A percentile compares a stretch with the other conserved stretches of the same genome.
These are phyloP conservation scores for Sinella curviseta DNA, from an alignment of 1,140 invertebrate genomes.

Conservation along the genomic window DNA sequence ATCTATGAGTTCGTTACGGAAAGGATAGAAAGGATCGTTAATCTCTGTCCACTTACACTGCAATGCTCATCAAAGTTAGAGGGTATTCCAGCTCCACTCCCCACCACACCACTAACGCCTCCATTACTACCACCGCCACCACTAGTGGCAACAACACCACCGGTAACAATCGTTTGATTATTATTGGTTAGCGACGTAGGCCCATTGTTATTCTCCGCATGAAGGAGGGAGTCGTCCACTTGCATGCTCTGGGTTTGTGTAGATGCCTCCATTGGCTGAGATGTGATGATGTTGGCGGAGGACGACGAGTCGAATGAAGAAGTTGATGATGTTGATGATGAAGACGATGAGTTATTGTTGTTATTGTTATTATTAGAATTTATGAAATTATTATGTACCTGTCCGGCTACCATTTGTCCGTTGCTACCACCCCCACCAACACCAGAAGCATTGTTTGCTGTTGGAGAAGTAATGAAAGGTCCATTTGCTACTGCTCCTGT, in stretches of 20 bases:
- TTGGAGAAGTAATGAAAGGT: background rate
- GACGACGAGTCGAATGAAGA: background rate
- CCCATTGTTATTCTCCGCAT: background rate
- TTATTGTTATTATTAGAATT: slow-evolving; percentile 15
- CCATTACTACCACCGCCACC: background rate
- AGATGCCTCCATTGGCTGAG: slow-evolving; percentile 42
- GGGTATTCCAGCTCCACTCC: slow-evolving; percentile 10
- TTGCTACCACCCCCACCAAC: background rate
- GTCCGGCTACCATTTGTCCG: background rate
- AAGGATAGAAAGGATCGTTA: slow-evolving; percentile 26
- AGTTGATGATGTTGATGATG: background rate
- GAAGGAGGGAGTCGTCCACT: background rate
- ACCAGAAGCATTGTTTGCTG: background rate
- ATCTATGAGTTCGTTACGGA: too few species aligned
- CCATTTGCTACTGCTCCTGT: background rate
- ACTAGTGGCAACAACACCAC: background rate
- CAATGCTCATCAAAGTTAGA: slow-evolving; percentile 38
- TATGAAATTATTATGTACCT: slow-evolving; percentile 12
- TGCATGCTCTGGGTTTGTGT: slow-evolving; percentile 32
- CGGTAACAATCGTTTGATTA: slow-evolving; percentile 1
- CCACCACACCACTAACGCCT: slow-evolving; percentile 1
- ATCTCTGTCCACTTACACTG: slow-evolving; percentile 40
- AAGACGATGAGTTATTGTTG: background rate
- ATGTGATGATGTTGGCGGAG: background rate
- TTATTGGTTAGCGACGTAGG: background rate